Percentiles rank a stretch among this genome's conserved stretches.
These are phyloP conservation scores for Cephalophus harveyi DNA, from an alignment of 2,113 vertebrate genomes.

Conservation along the genomic window DNA sequence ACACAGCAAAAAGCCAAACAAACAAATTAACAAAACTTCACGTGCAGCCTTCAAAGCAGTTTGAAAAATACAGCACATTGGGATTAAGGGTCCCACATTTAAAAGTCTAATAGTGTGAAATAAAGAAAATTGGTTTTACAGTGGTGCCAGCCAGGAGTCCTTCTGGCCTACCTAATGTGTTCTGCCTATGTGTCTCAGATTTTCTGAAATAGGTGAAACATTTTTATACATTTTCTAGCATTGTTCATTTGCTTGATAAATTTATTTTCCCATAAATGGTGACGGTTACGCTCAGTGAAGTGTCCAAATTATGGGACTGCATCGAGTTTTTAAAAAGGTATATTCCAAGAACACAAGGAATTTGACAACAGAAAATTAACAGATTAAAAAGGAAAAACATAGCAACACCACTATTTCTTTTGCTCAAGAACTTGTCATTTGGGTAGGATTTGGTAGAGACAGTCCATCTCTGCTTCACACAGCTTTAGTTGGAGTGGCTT, in stretches of 20 bases:
- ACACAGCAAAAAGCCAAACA: not conserved
- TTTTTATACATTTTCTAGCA: not conserved
- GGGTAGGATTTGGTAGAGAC: not conserved
- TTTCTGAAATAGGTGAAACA: not conserved
- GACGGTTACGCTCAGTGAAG: not conserved
- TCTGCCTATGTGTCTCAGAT: not conserved
- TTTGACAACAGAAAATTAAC: slow-evolving; percentile 13
- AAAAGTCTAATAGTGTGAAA: slow-evolving; percentile 34
- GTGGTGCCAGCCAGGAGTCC: not conserved
- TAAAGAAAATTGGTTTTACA: not conserved
- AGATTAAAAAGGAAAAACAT: not conserved
- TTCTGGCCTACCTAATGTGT: not conserved
- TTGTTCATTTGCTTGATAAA: not conserved
- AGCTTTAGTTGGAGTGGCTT: not conserved
- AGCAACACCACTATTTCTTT: not conserved
- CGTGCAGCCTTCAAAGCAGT: slow-evolving; percentile 21
- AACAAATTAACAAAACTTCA: not conserved
- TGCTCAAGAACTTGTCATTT: not conserved
- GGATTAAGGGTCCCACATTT: slow-evolving; percentile 31
- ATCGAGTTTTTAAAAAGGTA: not conserved
- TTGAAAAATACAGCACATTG: not conserved
- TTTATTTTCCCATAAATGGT: not conserved
- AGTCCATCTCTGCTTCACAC: not conserved
- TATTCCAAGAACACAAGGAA: not conserved
- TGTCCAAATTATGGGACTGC: not conserved